Evolutionary conservation across 2,888 invertebrate species (phyloP).

Genomic region (Macrosoma leucophasiata): DNA sequence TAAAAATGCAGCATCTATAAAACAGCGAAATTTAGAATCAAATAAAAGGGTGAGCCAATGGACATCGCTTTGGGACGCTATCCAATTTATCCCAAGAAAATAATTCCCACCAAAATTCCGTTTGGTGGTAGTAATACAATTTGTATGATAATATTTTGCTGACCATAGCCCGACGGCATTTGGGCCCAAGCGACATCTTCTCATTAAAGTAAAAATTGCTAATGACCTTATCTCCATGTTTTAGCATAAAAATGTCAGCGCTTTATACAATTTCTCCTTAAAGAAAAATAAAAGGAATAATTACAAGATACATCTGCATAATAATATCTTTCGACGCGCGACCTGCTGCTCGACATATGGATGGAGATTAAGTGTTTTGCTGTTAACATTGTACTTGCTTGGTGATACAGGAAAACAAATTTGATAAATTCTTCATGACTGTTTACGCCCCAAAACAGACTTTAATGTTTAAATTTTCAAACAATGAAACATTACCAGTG

Average conservation of each 20-base stretch:
- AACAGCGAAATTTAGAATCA: no score
- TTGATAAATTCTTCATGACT: no score
- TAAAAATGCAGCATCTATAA: no score
- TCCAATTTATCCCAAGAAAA: constrained; percentile 27
- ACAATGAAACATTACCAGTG: no score
- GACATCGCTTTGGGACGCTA: no score
- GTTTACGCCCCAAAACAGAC: no score
- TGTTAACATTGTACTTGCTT: no score
- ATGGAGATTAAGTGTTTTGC: constrained; percentile 46
- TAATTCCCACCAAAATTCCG: constrained; percentile 28
- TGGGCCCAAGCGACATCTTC: constrained; percentile 49
- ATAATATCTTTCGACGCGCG: constrained; percentile 61
- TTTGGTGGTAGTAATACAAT: constrained; percentile 31
- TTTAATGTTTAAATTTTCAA: no score
- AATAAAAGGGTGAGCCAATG: no score
- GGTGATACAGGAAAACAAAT: no score
- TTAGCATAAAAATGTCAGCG: constrained; percentile 67
- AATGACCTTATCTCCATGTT: constrained; percentile 71
- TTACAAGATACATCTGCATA: constrained; percentile 60
- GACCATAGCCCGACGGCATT: constrained; percentile 46
- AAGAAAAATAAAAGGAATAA: constrained; percentile 45
- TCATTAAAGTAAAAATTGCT: constrained; percentile 61
- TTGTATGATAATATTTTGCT: constrained; percentile 44
- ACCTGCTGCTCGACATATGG: constrained; percentile 48
- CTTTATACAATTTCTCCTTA: constrained; percentile 46